Evolutionary conservation across 2,888 invertebrate species (phyloP).

Genomic region (Pseudeuparius sepicola): DNA sequence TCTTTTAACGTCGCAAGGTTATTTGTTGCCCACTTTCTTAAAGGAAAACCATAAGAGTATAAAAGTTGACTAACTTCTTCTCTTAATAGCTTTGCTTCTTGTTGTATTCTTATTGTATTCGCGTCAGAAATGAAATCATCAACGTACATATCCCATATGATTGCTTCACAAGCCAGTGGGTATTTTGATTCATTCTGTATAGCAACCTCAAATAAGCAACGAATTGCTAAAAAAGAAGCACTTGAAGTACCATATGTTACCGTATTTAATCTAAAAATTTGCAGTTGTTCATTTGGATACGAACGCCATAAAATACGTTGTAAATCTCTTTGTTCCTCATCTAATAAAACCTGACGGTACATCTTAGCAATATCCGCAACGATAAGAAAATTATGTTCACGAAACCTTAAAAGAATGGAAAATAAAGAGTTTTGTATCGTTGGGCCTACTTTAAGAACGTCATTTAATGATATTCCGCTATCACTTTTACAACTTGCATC

Average conservation of each 20-base stretch:
- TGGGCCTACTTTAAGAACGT: constrained; percentile 15
- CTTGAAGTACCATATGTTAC: constrained; percentile 17
- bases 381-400: constrained; percentile 19
- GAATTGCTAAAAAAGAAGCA: constrained; percentile 17
- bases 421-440: constrained; percentile 17
- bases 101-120: constrained; percentile 5
- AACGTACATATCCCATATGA: constrained; percentile 10
- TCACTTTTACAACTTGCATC: constrained; percentile 12
- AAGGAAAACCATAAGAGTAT: constrained; percentile 3
- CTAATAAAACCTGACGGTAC: constrained; percentile 22
- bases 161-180: constrained; percentile 1
- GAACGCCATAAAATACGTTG: constrained; percentile 22
- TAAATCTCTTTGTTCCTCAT: constrained; percentile 15
- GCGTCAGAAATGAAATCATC: constrained; percentile 10
- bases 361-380: constrained; percentile 24
- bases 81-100: constrained; percentile 1
- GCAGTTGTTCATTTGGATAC: constrained; percentile 9
- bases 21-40: constrained; percentile 11
- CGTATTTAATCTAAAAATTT: constrained; percentile 17
- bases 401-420: constrained; percentile 20
- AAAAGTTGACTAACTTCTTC: constrained; percentile 7
- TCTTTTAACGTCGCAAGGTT: neutral
- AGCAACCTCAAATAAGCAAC: constrained; percentile 13
- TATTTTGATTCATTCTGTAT: constrained; percentile 6
- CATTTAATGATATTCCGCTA: constrained; percentile 18